Base-by-base conservation (phyloP, 2,888 invertebrate species). In the Epinotia demarniana region DNA sequence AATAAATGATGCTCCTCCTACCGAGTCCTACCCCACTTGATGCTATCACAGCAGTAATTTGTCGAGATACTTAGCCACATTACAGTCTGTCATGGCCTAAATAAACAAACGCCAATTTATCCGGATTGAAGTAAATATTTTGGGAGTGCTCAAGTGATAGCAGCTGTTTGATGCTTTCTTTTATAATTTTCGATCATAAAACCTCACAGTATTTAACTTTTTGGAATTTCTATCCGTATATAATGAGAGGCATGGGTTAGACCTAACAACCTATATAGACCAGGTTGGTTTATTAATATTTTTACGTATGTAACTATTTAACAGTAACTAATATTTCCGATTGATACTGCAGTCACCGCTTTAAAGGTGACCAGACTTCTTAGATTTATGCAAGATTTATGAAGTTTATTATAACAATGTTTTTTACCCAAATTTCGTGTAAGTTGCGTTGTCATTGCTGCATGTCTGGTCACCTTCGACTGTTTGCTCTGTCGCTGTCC, bases 391-490 rank as follows among this genome's bases (percentile, higher is more conserved):
- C 60, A 61, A 78, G 73, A 71, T 72, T 67, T 78, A 75, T 76
- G 63, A 58, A 46, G 69, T 64, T 67, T 33, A n/a, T 49, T 33
- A 39, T 49, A 12, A 60, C 5, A 64, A 46, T 53, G 8, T 60
- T 19, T 49, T 67, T 60, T 60, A 67, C 66, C 39, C 33, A 63
- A 72, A 27, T 49, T 18, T 60, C 33, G 46, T 67, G 18, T 61
- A 18, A 23, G 53, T 33, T 68, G 18, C 67, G 77, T 78, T 79
- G 85, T 90, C 93, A 89, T 94, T 92, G 86, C 93, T 94, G 93
- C 93, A 92, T 93, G 93, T 94, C 93, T 94, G 93, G 93, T 93
- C 93, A 92, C 91, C 93, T 93, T 92, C 79, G 83, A 83, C 80
- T 85, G 83, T 86, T 80, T 83, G 80, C 81, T 73, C 78, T 81